Base-by-base conservation (phyloP, 2,888 invertebrate species). In the Crioceris asparagi region DNA sequence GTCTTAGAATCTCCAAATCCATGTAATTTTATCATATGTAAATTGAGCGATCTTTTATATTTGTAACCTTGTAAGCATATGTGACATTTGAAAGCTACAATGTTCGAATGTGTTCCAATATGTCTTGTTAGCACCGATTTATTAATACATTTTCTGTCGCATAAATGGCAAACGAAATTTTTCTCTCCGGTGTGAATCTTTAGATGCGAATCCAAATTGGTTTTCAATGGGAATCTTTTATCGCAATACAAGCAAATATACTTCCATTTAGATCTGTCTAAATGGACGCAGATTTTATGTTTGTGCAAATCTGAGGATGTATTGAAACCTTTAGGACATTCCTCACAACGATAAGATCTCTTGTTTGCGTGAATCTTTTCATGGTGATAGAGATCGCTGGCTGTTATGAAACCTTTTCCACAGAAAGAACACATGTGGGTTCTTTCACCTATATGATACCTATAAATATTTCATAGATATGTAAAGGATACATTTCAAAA, bases 41-140 rank as follows among this genome's bases (percentile, higher is more conserved):
- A 66, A 12, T 68, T 62, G 47, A 68, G 68, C 1, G 63, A 48
- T 3, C 69, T 68, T 46, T 68, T 52, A 1, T 71, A 69, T 45
- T 66, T 68, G 51, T 73, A 74, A 45, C 71, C 71, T 35, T 64
- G 62, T 29, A 61, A 59, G 47, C 74, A 74, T 41, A 71, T 63
- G 19, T 65, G 56, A 49, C 74, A 74, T 29, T 51, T 54, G 39
- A 51, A 60, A 3, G 53, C 44, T 19, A 54, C 47, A 7, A 53
- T 48, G 23, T 56, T 53, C 2, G 57, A 51, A 46, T 61, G 61
- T 11, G 58, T 56, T 16, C 52, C 54, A 18, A 61, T 52, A 36
- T 61, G 61, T 6, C 58, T 40, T 17, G 46, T 48, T 18, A 61
- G 44, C 4, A 55, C 57, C 15, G 57, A 58, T 17, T 47, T 48